Percentiles rank a stretch among this genome's conserved stretches.
phyloP scores from a whole-genome alignment of 2,888 invertebrate species.

The Andrena praecox region DNA sequence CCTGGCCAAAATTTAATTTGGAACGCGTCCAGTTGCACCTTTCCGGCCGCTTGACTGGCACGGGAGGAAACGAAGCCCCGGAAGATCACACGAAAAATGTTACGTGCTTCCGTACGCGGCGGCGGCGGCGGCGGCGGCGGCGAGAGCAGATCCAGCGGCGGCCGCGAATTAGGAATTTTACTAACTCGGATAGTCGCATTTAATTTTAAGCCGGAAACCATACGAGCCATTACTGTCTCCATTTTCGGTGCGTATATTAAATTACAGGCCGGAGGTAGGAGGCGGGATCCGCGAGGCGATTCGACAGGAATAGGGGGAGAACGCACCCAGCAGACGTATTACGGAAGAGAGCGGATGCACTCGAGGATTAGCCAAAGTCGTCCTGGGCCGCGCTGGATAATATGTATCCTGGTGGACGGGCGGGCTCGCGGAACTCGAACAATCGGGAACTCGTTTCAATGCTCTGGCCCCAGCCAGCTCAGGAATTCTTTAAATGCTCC shows the following conservation, averaged over 20 bases:
- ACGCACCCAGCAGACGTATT: conserved; percentile 70
- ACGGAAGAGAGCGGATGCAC: conserved; percentile 70
- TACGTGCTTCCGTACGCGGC: conserved; percentile 72
- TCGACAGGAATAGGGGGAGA: conserved; percentile 58
- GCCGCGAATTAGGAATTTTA: conserved; percentile 84
- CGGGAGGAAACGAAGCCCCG: conserved; percentile 83
- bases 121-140: conserved; percentile 62
- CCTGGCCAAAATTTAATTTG: conserved; percentile 82
- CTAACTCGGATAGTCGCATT: conserved; percentile 84
- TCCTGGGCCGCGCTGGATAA: conserved; percentile 57
- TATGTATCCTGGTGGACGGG: conserved; percentile 44
- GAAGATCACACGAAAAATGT: conserved; percentile 84
- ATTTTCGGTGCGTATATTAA: conserved; percentile 83
- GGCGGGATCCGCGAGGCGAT: conserved; percentile 67
- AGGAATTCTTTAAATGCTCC: conserved; percentile 33
- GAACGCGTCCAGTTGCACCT: conserved; percentile 82
- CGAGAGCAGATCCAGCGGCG: conserved; percentile 69
- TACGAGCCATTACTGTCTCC: conserved; percentile 84
- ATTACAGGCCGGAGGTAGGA: conserved; percentile 76
- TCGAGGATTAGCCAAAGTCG: conserved; percentile 79
- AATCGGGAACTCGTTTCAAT: conserved; percentile 54
- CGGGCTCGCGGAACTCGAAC: conserved; percentile 47
- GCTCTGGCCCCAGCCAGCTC: background rate
- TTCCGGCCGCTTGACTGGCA: conserved; percentile 73
- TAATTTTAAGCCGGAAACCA: conserved; percentile 85